Conservation (phyloP, 2,113 vertebrate genomes). For the Galbula dea region DNA sequence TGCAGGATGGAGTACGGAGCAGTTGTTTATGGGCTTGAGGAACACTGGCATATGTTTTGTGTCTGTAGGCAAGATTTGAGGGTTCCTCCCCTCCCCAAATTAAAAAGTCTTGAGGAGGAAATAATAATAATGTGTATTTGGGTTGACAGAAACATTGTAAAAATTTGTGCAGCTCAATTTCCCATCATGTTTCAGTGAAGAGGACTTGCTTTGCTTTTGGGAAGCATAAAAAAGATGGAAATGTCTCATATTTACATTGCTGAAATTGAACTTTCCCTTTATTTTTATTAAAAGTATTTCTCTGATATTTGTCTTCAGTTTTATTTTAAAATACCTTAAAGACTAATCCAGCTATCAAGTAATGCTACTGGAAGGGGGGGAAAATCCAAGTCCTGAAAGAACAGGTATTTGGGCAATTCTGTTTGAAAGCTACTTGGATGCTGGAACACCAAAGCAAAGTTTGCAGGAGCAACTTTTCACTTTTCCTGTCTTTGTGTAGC, state of each 20-base stretch:
- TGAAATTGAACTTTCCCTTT: background rate
- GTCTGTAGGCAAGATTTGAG: background rate
- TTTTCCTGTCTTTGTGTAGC: background rate
- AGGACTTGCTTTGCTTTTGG: background rate
- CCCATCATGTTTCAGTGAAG: background rate
- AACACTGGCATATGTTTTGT: accelerated
- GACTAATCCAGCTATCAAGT: background rate
- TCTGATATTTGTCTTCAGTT: background rate
- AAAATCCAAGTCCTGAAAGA: background rate
- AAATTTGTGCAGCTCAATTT: conserved; percentile 36
- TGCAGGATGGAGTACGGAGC: accelerated
- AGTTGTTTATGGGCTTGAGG: background rate
- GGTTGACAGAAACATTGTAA: background rate
- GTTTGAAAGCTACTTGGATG: background rate
- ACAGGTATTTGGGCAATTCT: background rate
- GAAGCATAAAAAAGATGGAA: background rate
- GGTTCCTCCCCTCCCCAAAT: background rate
- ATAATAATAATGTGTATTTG: background rate
- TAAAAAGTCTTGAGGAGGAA: background rate
- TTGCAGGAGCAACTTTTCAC: background rate
- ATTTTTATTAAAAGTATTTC: background rate
- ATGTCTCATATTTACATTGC: background rate
- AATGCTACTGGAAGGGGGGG: background rate
- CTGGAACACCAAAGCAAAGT: background rate
- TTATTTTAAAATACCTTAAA: background rate